Base-by-base conservation (phyloP, 1,140 invertebrate genomes). In the Penaeus indicus region DNA sequence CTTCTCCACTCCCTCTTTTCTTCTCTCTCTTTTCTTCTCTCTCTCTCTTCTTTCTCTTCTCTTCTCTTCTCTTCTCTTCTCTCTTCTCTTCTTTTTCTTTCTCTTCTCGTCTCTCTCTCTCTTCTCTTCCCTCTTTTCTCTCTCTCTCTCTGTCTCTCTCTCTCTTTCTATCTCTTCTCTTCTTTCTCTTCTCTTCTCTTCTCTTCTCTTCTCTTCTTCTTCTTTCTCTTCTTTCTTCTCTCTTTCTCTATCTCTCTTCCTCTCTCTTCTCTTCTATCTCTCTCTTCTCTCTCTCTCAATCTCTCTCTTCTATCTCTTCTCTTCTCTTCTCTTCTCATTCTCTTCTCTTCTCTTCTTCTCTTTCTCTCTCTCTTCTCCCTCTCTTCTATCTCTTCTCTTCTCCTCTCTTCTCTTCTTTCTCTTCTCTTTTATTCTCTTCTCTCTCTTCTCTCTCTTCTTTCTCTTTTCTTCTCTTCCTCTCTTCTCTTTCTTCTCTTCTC, bases 361-460 rank as follows among this genome's bases (percentile, higher is more conserved):
- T 61, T 47, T 80, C 78, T 80, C 78, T 80, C 78, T 80, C n/a
- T 54, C 61, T 54, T 81, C 79, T 81, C 79, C 61, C 79, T 81
- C 79, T 81, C 79, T 81, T n/a, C n/a, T n/a, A n/a, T n/a, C 79
- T 81, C 79, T 81, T 54, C 61, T 54, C 79, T 81, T 67, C 64
- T 67, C 64, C 64, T 67, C 64, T 67, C 64, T 67, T 25, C 27
- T 25, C 27, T 25, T 67, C 64, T 67, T 25, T 67, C 64, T 67
- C 64, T 67, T n/a, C 67, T 69, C 67, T 69, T 27, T 69, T 27
- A n/a, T n/a, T n/a, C n/a, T 69, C 67, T 69, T 78, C 32, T 25
- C 75, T 25, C 16, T 38, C 38, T 78, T 11, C 21, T 5, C 38
- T 38, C 21, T 38, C 38, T 38, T n/a, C n/a, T n/a, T n/a, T 16